These are phyloP conservation scores for Protodeltote pygarga DNA, from an alignment of 2,888 invertebrate genomes.

Conservation along the genomic window DNA sequence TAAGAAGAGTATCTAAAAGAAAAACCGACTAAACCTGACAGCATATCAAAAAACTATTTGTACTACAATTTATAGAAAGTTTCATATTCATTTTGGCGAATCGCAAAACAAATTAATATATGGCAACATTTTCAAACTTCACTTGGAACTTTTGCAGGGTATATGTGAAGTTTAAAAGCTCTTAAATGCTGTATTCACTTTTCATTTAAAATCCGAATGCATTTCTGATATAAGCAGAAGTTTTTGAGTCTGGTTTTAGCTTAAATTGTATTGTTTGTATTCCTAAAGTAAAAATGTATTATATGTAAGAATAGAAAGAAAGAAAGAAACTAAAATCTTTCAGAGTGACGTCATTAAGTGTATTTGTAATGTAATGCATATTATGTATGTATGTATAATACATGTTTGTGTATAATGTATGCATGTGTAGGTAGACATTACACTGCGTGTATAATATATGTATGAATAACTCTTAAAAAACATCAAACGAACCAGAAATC, in stretches of 20 bases:
- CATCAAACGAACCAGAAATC: too few species aligned
- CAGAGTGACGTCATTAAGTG: too few species aligned
- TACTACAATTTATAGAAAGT: constrained; percentile 15
- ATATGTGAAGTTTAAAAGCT: constrained; percentile 40
- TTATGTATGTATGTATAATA: too few species aligned
- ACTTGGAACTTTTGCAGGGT: constrained; percentile 20
- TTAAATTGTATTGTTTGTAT: constrained; percentile 1
- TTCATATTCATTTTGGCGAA: constrained; percentile 10
- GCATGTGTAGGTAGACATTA: too few species aligned
- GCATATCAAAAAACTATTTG: constrained; percentile 5
- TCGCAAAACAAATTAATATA: constrained; percentile 40
- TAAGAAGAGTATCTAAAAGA: not conserved
- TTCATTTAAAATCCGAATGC: constrained; percentile 31
- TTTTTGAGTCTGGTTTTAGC: constrained; percentile 19
- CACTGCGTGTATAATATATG: too few species aligned
- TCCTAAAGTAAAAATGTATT: too few species aligned
- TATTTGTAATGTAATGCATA: too few species aligned
- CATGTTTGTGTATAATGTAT: too few species aligned
- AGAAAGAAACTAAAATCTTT: too few species aligned
- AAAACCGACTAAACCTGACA: constrained; percentile 1
- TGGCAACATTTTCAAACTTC: constrained; percentile 39
- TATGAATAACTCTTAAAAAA: too few species aligned
- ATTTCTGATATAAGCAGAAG: constrained; percentile 16
- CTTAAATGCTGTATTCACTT: constrained; percentile 41
- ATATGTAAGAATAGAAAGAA: too few species aligned